Conservation (phyloP, 2,888 invertebrate species). For the Ormyrus rosae region DNA sequence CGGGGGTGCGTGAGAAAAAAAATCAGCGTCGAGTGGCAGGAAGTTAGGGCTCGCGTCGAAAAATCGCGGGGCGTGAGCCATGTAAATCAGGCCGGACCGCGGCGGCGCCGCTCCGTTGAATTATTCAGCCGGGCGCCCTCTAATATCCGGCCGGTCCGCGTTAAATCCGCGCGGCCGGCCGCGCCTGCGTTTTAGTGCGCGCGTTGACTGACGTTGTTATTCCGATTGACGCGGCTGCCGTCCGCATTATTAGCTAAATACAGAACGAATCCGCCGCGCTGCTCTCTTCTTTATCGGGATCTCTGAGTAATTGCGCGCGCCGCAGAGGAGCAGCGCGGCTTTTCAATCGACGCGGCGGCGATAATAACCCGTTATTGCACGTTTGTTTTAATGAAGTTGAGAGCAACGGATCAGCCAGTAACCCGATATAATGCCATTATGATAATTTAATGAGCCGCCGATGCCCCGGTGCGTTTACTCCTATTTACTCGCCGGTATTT, state of each 20-base stretch:
- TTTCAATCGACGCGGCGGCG: not conserved
- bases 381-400: constrained; percentile 26
- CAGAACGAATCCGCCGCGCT: constrained; percentile 22
- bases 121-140: constrained; percentile 63
- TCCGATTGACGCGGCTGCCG: constrained; percentile 13
- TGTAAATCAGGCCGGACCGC: constrained; percentile 45
- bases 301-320: constrained; percentile 10
- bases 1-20: not conserved
- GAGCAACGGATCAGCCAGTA: not conserved
- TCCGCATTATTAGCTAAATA: constrained; percentile 32
- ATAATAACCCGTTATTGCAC: constrained; percentile 2
- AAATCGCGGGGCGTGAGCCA: constrained; percentile 8
- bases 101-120: constrained; percentile 61
- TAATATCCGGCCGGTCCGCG: constrained; percentile 61
- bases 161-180: constrained; percentile 40
- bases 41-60: no score
- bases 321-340: not conserved
- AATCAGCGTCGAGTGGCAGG: no score
- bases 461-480: no score
- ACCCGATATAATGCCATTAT: constrained; percentile 11
- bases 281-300: constrained; percentile 16
- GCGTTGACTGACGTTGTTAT: constrained; percentile 27
- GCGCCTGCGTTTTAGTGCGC: constrained; percentile 1
- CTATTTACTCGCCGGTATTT: no score
- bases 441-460: constrained; percentile 16